Evolutionary conservation across 2,113 vertebrate species (phyloP).

Genomic region (Hippolais icterina): DNA sequence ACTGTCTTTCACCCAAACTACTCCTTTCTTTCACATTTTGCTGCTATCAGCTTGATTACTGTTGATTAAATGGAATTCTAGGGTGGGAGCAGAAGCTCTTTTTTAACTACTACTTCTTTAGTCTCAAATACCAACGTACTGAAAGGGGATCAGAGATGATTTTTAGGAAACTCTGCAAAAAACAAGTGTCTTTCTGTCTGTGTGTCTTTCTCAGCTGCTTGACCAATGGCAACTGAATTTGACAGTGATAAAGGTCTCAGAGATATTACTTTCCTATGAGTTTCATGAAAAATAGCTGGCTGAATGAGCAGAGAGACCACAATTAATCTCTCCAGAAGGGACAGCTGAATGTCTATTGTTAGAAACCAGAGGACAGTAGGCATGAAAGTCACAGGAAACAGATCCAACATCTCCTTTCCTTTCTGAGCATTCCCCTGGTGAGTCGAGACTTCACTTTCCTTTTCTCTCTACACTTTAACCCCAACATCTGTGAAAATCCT

Average conservation of each 20-base stretch:
- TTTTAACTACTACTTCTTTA: background rate
- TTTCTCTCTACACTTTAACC: background rate
- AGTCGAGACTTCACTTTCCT: background rate
- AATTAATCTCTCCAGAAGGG: constrained; percentile 33
- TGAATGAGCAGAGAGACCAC: constrained; percentile 33
- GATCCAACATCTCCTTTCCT: background rate
- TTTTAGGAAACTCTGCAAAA: background rate
- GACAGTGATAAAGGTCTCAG: constrained; percentile 28
- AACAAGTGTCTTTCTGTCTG: background rate
- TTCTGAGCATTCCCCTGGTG: background rate
- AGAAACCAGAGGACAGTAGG: background rate
- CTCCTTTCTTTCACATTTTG: background rate
- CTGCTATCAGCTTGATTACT: background rate
- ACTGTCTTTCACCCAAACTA: background rate
- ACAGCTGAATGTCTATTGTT: constrained; percentile 46
- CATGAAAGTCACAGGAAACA: background rate
- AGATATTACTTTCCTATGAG: constrained; percentile 10
- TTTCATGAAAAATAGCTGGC: constrained; percentile 49
- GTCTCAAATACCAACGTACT: background rate
- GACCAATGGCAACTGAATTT: constrained; percentile 24
- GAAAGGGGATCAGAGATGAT: background rate
- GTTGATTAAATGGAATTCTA: background rate
- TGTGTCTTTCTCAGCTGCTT: background rate
- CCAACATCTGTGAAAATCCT: background rate
- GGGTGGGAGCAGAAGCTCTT: background rate